Base-by-base conservation (phyloP, 1,140 invertebrate genomes). In the Pollicipes pollicipes region DNA sequence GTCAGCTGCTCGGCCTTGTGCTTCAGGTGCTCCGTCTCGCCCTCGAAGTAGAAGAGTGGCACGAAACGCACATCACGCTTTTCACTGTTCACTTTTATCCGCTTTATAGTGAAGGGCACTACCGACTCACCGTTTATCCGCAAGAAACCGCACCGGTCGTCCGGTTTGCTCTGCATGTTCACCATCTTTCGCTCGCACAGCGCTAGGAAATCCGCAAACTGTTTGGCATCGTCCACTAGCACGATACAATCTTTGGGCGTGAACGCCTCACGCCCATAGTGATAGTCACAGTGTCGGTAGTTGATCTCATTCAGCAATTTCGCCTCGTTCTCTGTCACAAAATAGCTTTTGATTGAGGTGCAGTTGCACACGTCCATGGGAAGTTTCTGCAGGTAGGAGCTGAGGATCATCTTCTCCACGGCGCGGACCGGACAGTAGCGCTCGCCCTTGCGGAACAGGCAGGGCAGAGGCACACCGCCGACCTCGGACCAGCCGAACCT, bases 221-320 rank as follows among this genome's bases (percentile, higher is more conserved):
- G 90, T 73, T 86, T 85, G 69, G 93, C 90, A 80, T 98, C 94
- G 30, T 84, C 84, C 24, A 96, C 78, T 28, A 88, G 83, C 28
- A 97, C 93, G 24, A 97, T 90, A 32, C 95, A 81, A 81, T 98
- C 94, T 77, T 93, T 90, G 64, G 85, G 84, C 0, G 89, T 91
- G 78, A 97, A 97, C n/a, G 86, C 83, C 73, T 94, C 90, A 66
- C 88, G 85, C 0, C 93, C 93, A 80, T 91, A 97, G 75, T 92
- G 87, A 73, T 83, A 86, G 75, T 95, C 93, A 83, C 93, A 95
- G 77, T 97, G 95, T 79, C 88, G 89, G 35, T 85, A 82, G 81
- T 97, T 98, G 73, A 97, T 95, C 80, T 97, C 93, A 78, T 93
- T 95, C 30, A 97, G 84, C 26, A 97, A 82, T 73, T 90, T 87